Percentiles rank a stretch among this genome's conserved stretches.
Conservation (phyloP, 2,888 invertebrate species). For the Acleris holmiana region DNA sequence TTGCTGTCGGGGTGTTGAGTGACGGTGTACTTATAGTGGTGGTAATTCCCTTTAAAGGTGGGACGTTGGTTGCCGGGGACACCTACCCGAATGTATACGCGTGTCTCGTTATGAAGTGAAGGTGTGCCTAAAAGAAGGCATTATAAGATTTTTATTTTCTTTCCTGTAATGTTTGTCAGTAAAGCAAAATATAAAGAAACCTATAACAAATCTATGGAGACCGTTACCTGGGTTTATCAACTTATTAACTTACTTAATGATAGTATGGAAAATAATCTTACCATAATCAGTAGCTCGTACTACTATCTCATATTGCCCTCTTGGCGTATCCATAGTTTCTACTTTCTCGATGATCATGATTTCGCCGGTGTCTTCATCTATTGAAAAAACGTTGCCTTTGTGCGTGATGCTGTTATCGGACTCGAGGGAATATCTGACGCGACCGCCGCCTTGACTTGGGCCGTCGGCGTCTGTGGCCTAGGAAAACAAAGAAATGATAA, state of each 20-base stretch:
- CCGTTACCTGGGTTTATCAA: too few relatives aligned
- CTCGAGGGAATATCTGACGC: slow-evolving; percentile 86
- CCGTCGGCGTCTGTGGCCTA: slow-evolving; percentile 91
- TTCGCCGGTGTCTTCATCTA: slow-evolving; percentile 89
- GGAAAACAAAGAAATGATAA: background rate
- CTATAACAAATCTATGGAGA: too few relatives aligned
- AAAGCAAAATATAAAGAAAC: too few relatives aligned
- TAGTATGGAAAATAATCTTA: slow-evolving; percentile 43
- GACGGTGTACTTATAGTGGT: slow-evolving; percentile 78
- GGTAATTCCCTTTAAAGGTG: slow-evolving; percentile 89
- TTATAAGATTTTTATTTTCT: background rate
- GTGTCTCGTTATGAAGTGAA: slow-evolving; percentile 86
- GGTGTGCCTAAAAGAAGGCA: slow-evolving; percentile 78
- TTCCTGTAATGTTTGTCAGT: too few relatives aligned
- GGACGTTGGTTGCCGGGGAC: slow-evolving; percentile 92
- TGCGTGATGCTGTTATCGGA: slow-evolving; percentile 88
- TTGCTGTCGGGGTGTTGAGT: slow-evolving; percentile 63
- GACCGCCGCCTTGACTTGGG: slow-evolving; percentile 88
- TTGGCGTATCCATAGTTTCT: slow-evolving; percentile 89
- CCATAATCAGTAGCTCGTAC: slow-evolving; percentile 90
- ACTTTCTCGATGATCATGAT: slow-evolving; percentile 86
- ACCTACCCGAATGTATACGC: slow-evolving; percentile 89
- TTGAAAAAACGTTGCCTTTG: slow-evolving; percentile 85
- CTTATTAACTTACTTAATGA: background rate
- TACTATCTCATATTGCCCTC: slow-evolving; percentile 89